Base-by-base conservation (phyloP, 2,888 invertebrate species). In the Peribatodes rhomboidaria region DNA sequence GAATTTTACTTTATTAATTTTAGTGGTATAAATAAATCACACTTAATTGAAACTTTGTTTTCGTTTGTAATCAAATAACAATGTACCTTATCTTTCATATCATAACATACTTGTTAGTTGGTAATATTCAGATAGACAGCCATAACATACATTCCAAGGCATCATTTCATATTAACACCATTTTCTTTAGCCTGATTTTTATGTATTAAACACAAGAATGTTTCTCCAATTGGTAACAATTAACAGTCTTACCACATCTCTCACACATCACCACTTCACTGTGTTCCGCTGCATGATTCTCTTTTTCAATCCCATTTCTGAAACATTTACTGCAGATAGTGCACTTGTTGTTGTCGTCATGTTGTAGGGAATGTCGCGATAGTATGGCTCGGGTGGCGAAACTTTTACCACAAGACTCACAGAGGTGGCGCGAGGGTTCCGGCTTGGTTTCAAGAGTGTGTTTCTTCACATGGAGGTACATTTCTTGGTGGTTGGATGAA, bases 391-490 rank as follows among this genome's bases (percentile, higher is more conserved):
- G 80, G 0, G 88, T 85, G 0, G 88, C 80, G 60, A 92, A 93
- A 67, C 92, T 89, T 1, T 80, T 78, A 0, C 94, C 93, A 47
- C 94, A 94, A 0, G 86, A 81, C 59, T 94, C 93, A 41, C 94
- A 94, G 1, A 94, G 80, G 52, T 93, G 93, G 0, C 81, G 77
- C 0, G 73, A 73, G 0, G 81, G 71, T 42, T 82, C 81, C 1
- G 81, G 78, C 3, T 69, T 71, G 10, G 78, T 83, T 10, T 55
- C 9, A 1, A 9, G 33, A 0, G 92, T 92, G 68, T 95, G 94
- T 22, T 88, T 84, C 72, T 94, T 93, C 0, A 95, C 93, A 74
- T 96, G 96, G 2, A 92, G 84, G 67, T 94, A 95, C 50, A 95
- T 89, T 20, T 94, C 93, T 59, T 94, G 94, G 70, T 90, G 92